Evolutionary conservation across 2,797 vertebrate genomes (phyloP).

Genomic region (Malacoctenus gilli): DNA sequence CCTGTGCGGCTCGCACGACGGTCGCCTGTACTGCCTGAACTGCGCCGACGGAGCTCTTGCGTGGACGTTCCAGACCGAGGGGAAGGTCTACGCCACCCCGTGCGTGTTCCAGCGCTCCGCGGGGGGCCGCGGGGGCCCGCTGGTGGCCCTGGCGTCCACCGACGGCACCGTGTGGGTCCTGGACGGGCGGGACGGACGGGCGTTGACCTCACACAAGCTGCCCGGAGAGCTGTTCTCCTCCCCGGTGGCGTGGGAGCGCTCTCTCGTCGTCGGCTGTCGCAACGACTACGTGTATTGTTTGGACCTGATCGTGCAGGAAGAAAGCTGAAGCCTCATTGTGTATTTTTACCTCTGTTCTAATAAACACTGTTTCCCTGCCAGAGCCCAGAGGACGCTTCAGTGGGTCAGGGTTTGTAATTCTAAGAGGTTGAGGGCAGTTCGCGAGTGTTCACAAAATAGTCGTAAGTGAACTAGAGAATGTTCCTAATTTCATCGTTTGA

Average conservation of each 20-base stretch:
- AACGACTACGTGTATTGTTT: slow-evolving; percentile 94
- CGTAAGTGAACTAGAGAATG: no score
- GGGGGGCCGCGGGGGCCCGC: slow-evolving; percentile 57
- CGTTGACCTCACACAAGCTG: slow-evolving; percentile 74
- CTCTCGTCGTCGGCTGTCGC: slow-evolving; percentile 90
- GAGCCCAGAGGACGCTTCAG: slow-evolving; percentile 1
- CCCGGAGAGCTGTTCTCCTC: slow-evolving; percentile 95
- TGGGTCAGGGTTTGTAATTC: slow-evolving; percentile 30
- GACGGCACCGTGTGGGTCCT: slow-evolving; percentile 92
- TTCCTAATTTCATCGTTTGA: no score
- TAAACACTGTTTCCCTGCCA: slow-evolving; percentile 15
- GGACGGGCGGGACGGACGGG: slow-evolving; percentile 65
- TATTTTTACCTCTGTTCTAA: slow-evolving; percentile 8
- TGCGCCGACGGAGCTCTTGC: slow-evolving; percentile 79
- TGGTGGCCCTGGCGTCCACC: slow-evolving; percentile 87
- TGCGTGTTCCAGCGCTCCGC: slow-evolving; percentile 79
- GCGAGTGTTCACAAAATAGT: no score
- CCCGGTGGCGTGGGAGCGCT: slow-evolving; percentile 78
- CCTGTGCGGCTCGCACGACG: slow-evolving; percentile 88
- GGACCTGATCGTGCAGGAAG: slow-evolving; percentile 70
- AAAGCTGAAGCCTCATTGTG: slow-evolving; percentile 11
- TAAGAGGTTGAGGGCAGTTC: no score
- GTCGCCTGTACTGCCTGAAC: slow-evolving; percentile 87
- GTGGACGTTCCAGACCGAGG: slow-evolving; percentile 82
- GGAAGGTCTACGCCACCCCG: slow-evolving; percentile 88